Conservation (phyloP, 1,140 invertebrate genomes). For the Drosophila nasuta region DNA sequence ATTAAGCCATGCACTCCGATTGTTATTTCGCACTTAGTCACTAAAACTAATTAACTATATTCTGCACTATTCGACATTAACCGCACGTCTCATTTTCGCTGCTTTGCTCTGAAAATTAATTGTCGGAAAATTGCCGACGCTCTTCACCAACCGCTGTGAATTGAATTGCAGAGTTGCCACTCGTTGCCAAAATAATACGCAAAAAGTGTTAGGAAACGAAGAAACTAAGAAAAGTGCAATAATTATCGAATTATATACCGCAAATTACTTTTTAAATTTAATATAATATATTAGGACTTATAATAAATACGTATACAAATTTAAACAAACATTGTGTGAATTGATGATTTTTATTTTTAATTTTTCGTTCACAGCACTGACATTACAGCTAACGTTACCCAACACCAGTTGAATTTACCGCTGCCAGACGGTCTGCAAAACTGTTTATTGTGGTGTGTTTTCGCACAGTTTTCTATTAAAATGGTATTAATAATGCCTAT, state of each 20-base stretch:
- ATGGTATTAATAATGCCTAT: slow-evolving; percentile 79
- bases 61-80: not conserved
- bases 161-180: slow-evolving; percentile 54
- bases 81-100: slow-evolving; percentile 16
- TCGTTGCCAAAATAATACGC: slow-evolving; percentile 18
- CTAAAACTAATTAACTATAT: slow-evolving; percentile 6
- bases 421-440: slow-evolving; percentile 48
- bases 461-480: slow-evolving; percentile 63
- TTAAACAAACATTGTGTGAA: not conserved
- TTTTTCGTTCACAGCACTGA: not conserved
- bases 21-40: slow-evolving; percentile 11
- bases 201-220: slow-evolving; percentile 28
- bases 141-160: slow-evolving; percentile 62
- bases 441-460: slow-evolving; percentile 43
- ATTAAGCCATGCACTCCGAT: slow-evolving; percentile 18
- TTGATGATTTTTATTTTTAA: not conserved
- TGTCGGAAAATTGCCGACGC: slow-evolving; percentile 53
- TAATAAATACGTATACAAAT: not conserved
- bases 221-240: not conserved
- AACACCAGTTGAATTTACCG: slow-evolving; percentile 52
- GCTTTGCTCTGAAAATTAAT: slow-evolving; percentile 40
- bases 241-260: not conserved
- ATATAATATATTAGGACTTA: not conserved
- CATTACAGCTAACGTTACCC: slow-evolving; percentile 18
- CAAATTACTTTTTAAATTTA: not conserved